Conservation (phyloP, 2,113 vertebrate genomes). For the Raja brachyura region DNA sequence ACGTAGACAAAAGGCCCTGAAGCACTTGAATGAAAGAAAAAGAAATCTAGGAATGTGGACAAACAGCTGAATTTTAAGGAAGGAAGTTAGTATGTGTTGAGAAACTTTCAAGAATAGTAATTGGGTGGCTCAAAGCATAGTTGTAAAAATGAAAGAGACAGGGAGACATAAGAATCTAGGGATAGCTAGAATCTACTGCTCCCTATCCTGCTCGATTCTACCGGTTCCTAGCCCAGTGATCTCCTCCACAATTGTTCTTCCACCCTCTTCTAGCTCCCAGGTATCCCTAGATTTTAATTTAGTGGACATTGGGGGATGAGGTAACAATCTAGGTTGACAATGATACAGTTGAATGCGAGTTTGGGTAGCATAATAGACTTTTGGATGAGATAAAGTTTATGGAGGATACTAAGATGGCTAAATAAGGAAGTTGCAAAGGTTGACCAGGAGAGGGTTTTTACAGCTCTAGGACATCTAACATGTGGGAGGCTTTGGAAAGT, state of each 20-base stretch:
- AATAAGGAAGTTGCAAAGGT: too few relatives aligned
- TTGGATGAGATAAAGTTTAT: not conserved
- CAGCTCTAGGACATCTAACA: too few relatives aligned
- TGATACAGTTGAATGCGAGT: not conserved
- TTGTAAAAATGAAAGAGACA: not conserved
- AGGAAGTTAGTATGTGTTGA: not conserved
- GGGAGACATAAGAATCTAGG: not conserved
- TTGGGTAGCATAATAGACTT: not conserved
- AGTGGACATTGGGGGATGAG: not conserved
- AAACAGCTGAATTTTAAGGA: not conserved
- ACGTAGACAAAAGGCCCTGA: not conserved
- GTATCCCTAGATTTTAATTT: too few relatives aligned
- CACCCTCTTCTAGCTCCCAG: too few relatives aligned
- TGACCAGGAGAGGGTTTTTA: too few relatives aligned
- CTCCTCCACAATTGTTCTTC: too few relatives aligned
- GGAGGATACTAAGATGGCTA: not conserved
- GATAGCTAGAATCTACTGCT: too few relatives aligned
- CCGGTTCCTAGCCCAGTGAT: too few relatives aligned
- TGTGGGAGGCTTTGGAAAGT: too few relatives aligned
- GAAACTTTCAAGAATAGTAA: not conserved
- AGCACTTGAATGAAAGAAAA: not conserved
- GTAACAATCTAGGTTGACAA: not conserved
- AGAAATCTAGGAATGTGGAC: not conserved
- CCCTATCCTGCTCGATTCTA: too few relatives aligned
- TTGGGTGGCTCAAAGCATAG: not conserved